These are phyloP conservation scores for Podarcis raffonei DNA, from an alignment of 2,113 vertebrate species.

Conservation along the genomic window DNA sequence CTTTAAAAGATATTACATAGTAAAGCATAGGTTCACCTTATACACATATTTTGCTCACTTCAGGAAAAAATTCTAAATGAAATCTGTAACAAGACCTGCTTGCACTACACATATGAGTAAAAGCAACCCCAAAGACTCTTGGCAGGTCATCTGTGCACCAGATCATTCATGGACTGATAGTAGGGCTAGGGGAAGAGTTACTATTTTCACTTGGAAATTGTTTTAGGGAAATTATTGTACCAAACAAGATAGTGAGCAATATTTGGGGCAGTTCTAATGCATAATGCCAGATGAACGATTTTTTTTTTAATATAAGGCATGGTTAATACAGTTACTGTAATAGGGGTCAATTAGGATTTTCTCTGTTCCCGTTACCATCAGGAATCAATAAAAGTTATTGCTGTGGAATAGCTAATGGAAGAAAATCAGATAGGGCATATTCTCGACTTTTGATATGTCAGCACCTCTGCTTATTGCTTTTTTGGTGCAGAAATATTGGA, in stretches of 20 bases:
- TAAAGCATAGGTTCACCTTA: constrained; percentile 61
- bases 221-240: neutral
- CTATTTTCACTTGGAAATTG: neutral
- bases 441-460: neutral
- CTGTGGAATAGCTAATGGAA: neutral
- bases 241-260: neutral
- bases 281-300: neutral
- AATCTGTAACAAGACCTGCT: neutral
- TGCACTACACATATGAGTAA: neutral
- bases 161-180: neutral
- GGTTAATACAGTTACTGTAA: neutral
- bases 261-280: neutral
- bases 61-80: constrained; percentile 24
- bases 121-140: neutral
- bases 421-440: neutral
- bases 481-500: neutral
- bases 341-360: neutral
- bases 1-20: constrained; percentile 67
- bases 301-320: too few species aligned
- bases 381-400: neutral
- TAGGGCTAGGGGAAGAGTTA: neutral
- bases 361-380: neutral
- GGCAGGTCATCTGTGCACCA: neutral
- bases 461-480: neutral
- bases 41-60: neutral